phyloP scores from a whole-genome alignment of 2,888 invertebrate genomes.

The Lymantria monacha region DNA sequence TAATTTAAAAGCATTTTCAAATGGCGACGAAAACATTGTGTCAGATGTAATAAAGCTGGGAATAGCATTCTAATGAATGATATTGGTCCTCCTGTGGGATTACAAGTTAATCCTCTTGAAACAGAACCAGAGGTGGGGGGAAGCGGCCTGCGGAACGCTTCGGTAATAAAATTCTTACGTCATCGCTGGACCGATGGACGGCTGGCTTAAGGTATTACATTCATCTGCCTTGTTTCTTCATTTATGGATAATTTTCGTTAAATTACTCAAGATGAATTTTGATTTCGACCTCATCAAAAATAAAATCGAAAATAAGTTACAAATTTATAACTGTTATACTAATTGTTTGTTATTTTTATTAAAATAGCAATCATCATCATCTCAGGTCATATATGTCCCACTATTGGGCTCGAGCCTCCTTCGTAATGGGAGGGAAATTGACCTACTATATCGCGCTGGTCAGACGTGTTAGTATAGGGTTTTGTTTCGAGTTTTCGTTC shows the following conservation, averaged over 20 bases:
- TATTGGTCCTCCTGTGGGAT: conserved; percentile 75
- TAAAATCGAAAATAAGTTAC: no score
- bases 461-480: no score
- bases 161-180: conserved; percentile 74
- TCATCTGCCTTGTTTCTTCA: conserved; percentile 52
- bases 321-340: no score
- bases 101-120: conserved; percentile 79
- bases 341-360: no score
- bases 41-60: conserved; percentile 67
- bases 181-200: conserved; percentile 54
- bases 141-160: conserved; percentile 33
- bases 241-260: conserved; percentile 43
- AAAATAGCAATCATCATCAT: no score
- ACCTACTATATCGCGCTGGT: no score
- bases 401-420: no score
- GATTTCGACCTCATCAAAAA: conserved; percentile 23
- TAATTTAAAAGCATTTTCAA: conserved; percentile 61
- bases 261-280: conserved; percentile 35
- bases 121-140: conserved; percentile 46
- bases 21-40: conserved; percentile 47
- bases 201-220: conserved; percentile 55
- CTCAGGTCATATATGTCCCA: no score
- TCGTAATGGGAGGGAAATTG: no score
- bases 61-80: conserved; percentile 77
- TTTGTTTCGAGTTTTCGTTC: no score